phyloP scores from a whole-genome alignment of 2,888 invertebrate genomes.

The Cryptus armator region DNA sequence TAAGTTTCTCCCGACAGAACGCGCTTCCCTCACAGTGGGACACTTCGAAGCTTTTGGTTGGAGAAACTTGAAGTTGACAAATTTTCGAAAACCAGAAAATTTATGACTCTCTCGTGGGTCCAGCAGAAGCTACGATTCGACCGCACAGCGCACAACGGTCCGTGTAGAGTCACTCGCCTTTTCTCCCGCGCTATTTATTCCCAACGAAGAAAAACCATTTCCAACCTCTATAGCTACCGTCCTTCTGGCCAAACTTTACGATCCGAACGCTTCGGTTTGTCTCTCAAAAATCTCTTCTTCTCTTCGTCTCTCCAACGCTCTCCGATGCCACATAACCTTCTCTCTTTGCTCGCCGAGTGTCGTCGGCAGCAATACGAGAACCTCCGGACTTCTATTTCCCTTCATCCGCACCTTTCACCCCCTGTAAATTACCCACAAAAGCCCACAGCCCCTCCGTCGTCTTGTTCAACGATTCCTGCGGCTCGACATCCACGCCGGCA shows the following conservation, averaged over 20 bases:
- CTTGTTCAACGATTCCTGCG: not conserved
- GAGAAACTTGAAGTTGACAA: constrained; percentile 50
- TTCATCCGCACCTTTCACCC: constrained; percentile 27
- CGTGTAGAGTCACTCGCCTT: not conserved
- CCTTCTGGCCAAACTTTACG: constrained; percentile 58
- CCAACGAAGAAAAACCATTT: constrained; percentile 1
- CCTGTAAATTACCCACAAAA: constrained; percentile 38
- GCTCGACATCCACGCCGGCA: constrained; percentile 50
- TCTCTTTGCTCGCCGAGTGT: not conserved
- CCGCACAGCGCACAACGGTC: constrained; percentile 7
- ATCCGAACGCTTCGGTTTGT: constrained; percentile 19
- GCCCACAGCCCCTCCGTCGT: not conserved
- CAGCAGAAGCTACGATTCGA: constrained; percentile 38
- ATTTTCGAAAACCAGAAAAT: constrained; percentile 59
- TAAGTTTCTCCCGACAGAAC: not conserved
- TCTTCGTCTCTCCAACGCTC: constrained; percentile 1
- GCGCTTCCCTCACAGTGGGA: constrained; percentile 22
- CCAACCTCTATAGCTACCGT: constrained; percentile 28
- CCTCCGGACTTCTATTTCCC: constrained; percentile 7
- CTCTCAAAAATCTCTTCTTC: not conserved
- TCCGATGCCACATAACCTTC: not conserved
- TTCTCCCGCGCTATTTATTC: not conserved
- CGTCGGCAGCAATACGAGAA: constrained; percentile 19
- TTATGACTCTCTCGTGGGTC: constrained; percentile 48
- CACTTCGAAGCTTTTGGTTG: not conserved